phyloP scores from a whole-genome alignment of 1,140 invertebrate genomes.

The Drosophila arawakana region DNA sequence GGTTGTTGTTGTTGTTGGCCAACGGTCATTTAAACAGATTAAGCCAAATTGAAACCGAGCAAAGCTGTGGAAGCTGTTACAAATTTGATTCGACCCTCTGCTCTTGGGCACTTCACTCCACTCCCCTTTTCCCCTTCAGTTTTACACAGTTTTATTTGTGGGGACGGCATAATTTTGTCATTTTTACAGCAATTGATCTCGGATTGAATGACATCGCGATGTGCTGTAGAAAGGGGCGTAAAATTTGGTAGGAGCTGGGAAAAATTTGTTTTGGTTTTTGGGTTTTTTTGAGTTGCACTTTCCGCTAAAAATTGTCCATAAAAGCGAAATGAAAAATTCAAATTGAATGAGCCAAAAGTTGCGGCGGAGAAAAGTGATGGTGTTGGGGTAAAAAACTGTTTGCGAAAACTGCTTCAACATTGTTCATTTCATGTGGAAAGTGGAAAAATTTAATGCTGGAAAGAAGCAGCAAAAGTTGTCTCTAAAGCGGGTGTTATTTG shows the following conservation, averaged over 20 bases:
- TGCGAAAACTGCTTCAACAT: background rate
- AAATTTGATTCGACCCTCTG: conserved; percentile 42
- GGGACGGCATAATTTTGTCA: conserved; percentile 72
- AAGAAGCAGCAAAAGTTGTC: background rate
- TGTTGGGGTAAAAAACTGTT: no score
- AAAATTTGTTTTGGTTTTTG: conserved; percentile 47
- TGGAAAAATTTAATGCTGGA: conserved; percentile 25
- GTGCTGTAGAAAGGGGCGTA: background rate
- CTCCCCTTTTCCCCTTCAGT: background rate
- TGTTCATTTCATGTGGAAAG: conserved; percentile 40
- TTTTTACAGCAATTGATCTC: conserved; percentile 82
- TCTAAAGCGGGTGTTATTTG: conserved; percentile 37
- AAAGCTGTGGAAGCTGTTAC: conserved; percentile 49
- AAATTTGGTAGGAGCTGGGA: background rate
- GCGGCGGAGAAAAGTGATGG: background rate
- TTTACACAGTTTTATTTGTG: background rate
- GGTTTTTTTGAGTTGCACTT: conserved; percentile 33
- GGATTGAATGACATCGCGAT: conserved; percentile 68
- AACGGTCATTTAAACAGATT: conserved; percentile 68
- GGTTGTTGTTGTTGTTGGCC: conserved; percentile 19
- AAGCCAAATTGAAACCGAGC: conserved; percentile 67
- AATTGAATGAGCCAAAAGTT: conserved; percentile 56
- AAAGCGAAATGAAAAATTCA: conserved; percentile 75
- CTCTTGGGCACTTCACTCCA: background rate
- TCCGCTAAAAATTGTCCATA: conserved; percentile 47